Conservation (phyloP, 2,888 invertebrate genomes). For the Cephus sareptanus region DNA sequence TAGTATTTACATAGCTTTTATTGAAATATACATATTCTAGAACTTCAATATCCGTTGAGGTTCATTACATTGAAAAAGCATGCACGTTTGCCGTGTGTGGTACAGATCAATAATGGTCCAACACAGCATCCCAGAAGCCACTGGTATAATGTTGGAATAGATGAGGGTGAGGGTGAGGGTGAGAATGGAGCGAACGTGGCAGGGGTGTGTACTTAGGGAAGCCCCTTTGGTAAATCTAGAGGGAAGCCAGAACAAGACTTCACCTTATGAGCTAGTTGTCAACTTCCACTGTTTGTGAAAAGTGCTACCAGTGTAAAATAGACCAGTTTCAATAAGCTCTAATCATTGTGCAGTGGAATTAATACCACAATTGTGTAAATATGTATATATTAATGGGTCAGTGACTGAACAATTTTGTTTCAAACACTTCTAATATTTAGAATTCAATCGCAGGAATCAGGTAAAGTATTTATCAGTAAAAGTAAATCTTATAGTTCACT, state of each 20-base stretch:
- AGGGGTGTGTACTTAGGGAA: slow-evolving; percentile 46
- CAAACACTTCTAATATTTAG: neutral
- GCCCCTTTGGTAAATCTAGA: slow-evolving; percentile 48
- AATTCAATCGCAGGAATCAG: neutral
- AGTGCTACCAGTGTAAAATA: slow-evolving; percentile 36
- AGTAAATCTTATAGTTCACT: neutral
- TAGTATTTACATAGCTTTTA: neutral
- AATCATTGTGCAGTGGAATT: neutral
- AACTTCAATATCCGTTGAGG: neutral
- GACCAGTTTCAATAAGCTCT: neutral
- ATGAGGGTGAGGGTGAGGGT: slow-evolving; percentile 37
- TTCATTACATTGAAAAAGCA: neutral
- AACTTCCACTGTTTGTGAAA: slow-evolving; percentile 46
- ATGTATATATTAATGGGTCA: neutral
- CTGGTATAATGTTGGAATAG: slow-evolving; percentile 31
- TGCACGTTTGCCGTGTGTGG: neutral
- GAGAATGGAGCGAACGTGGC: slow-evolving; percentile 34
- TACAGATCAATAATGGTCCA: slow-evolving; percentile 59
- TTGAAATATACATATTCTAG: neutral
- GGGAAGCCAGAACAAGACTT: slow-evolving; percentile 58
- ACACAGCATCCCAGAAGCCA: slow-evolving; percentile 56
- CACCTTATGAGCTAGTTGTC: slow-evolving; percentile 49
- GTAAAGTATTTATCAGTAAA: neutral
- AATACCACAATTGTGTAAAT: neutral
- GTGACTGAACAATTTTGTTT: neutral